Conservation (phyloP, 2,113 vertebrate genomes). For the Phasianus colchicus region DNA sequence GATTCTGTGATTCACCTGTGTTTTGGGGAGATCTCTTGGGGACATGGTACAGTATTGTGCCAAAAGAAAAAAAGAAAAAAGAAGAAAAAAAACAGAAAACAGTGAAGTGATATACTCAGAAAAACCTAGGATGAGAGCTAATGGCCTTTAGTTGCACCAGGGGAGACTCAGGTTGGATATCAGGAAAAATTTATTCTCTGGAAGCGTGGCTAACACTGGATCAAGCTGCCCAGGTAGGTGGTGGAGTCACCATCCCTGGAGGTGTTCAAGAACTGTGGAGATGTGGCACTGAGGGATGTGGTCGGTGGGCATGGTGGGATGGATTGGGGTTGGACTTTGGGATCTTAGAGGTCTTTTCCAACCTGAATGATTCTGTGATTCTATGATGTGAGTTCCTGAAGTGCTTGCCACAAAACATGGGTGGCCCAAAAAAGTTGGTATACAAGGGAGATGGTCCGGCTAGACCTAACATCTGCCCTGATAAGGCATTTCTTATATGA, state of each 20-base stretch:
- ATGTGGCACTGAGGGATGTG: no score
- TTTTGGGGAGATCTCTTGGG: accelerated
- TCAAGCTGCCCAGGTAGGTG: no score
- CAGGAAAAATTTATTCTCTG: no score
- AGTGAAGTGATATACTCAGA: background rate
- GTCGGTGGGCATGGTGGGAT: no score
- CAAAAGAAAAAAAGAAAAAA: background rate
- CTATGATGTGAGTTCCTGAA: background rate
- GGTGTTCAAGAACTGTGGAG: no score
- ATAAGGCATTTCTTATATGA: background rate
- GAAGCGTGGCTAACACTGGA: no score
- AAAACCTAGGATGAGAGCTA: background rate
- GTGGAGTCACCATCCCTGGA: no score
- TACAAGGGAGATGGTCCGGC: background rate
- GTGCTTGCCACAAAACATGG: background rate
- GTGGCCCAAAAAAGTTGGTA: background rate
- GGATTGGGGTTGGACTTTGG: no score
- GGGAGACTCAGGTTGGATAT: no score
- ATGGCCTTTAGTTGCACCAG: no score
- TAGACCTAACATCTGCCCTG: background rate
- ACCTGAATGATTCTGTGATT: no score
- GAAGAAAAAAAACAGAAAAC: background rate
- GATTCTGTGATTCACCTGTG: background rate
- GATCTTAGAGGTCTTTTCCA: no score
- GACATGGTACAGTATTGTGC: background rate